Percentiles rank a stretch among this genome's conserved stretches.
These are phyloP conservation scores for Dryoscopus gambensis DNA, from an alignment of 2,113 vertebrate genomes.

Conservation along the genomic window DNA sequence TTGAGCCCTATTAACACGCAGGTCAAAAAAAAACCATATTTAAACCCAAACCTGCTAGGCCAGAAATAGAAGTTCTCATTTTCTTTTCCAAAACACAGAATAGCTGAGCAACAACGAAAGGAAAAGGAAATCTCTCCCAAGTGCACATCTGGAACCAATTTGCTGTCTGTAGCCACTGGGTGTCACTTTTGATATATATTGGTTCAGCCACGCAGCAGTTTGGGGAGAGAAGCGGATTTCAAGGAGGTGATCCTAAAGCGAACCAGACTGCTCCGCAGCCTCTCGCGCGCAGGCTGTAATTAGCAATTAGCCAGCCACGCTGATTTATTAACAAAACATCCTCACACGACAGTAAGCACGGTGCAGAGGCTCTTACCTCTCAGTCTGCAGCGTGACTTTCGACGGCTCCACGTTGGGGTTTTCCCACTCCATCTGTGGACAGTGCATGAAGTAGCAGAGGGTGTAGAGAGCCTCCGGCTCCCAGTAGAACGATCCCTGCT, in stretches of 20 bases:
- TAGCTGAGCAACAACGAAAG: constrained; percentile 49
- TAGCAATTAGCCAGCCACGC: constrained; percentile 35
- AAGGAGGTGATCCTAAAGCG: constrained; percentile 33
- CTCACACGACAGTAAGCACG: neutral
- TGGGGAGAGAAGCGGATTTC: neutral
- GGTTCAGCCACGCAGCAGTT: constrained; percentile 24
- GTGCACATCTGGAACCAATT: constrained; percentile 68
- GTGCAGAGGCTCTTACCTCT: constrained; percentile 79
- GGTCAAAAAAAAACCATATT: neutral
- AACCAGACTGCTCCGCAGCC: neutral
- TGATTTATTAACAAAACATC: neutral
- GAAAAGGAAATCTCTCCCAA: constrained; percentile 51
- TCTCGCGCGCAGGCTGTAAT: neutral
- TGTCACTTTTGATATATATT: constrained; percentile 71
- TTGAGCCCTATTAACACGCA: neutral
- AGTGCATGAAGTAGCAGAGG: constrained; percentile 99
- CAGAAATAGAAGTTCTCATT: constrained; percentile 62
- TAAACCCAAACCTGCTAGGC: constrained; percentile 49
- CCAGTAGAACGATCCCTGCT: constrained; percentile 87
- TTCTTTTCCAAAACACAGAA: constrained; percentile 67
- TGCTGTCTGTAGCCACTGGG: constrained; percentile 63
- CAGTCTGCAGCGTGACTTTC: constrained; percentile 91
- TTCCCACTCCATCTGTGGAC: constrained; percentile 97
- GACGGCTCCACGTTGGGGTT: constrained; percentile 96
- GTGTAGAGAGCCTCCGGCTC: constrained; percentile 94